These are phyloP conservation scores for Chiloscyllium punctatum DNA, from an alignment of 2,797 vertebrate species.

Conservation along the genomic window DNA sequence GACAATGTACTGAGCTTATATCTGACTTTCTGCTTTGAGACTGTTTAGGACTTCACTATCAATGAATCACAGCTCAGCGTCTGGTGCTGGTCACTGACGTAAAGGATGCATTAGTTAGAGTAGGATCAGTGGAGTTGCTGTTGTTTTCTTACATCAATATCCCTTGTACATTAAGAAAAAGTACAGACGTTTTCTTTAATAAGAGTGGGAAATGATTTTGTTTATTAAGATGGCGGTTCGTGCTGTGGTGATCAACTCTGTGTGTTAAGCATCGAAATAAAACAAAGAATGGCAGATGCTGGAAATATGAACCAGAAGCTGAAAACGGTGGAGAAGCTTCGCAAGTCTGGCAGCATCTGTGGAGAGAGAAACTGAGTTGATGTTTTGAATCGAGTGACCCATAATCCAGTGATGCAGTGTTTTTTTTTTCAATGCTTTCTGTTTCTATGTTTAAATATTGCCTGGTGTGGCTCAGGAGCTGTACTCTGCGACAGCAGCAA, in stretches of 20 bases:
- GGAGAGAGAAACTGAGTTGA: no score
- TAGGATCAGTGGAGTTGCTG: background rate
- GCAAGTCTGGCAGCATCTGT: no score
- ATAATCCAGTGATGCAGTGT: no score
- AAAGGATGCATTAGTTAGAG: background rate
- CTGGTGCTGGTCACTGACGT: background rate
- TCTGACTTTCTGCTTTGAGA: background rate
- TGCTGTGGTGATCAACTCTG: background rate
- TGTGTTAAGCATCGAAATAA: background rate
- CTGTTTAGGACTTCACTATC: background rate
- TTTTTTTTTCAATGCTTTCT: no score
- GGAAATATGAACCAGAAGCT: no score
- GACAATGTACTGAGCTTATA: background rate
- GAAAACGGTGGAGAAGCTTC: no score
- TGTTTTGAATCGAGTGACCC: no score
- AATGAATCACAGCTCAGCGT: background rate
- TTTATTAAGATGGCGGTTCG: background rate
- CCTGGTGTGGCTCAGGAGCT: background rate
- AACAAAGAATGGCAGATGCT: no score
- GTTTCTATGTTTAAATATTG: background rate
- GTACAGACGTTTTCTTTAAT: background rate
- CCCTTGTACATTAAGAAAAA: background rate
- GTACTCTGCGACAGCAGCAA: no score
- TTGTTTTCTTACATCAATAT: background rate
- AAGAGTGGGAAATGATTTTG: background rate